Base-by-base conservation (phyloP, 1,140 invertebrate species). In the Ceratina calcarata region DNA sequence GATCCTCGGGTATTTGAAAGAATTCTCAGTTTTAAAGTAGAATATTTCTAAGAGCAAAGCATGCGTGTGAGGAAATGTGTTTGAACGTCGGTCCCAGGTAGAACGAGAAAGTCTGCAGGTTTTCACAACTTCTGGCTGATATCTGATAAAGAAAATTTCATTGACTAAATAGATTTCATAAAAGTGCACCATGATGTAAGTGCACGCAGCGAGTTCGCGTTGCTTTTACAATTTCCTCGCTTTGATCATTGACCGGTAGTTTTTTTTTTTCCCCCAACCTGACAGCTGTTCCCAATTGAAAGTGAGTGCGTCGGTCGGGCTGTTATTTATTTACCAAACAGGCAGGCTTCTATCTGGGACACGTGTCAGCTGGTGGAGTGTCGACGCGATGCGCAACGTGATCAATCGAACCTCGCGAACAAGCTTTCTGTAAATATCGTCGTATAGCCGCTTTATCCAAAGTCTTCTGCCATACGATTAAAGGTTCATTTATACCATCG, bases 391-490 rank as follows among this genome's bases (percentile, higher is more conserved):
- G 22, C 37, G 37, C 37, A 45, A 45, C 37, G 16, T 27, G 57
- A 45, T 67, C 18, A 2, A n/a, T 67, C 64, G 57, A 61, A 16
- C 24, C 75, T 68, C 66, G 57, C 57, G 22, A 60, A 51, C 51
- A 16, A 70, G 66, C 66, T 72, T 72, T 72, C 60, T 78, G 69
- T 72, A 78, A 72, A 78, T 78, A 78, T 78, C 65, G 60, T 22
- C 68, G 32, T 57, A 45, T 74, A 72, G 76, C 68, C 45, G 76
- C 76, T 78, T 69, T 55, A 60, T 74, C 70, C 69, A 7, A 72
- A 72, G 76, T 78, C 76, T 78, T 78, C 76, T 78, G 76, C 68
- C 60, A 57, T 37, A 58, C n/a, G 15, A 22, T 71, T 78, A 78
- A 78, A 45, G 3, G 45, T 62, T 45, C 37, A 45, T 45, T 45